Conservation (phyloP, 2,888 invertebrate species). For the Epicampocera succincta region DNA sequence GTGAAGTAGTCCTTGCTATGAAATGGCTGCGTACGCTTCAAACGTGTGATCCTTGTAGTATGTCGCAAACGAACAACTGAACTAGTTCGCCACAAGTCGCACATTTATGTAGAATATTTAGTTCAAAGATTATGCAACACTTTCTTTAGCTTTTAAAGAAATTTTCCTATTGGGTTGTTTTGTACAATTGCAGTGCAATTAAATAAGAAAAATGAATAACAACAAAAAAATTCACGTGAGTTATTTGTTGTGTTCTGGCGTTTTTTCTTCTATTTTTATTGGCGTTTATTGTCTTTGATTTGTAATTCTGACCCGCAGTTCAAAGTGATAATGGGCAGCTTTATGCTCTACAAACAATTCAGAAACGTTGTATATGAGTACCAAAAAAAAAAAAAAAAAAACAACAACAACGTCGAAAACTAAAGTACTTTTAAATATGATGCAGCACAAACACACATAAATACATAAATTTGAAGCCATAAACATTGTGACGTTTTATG, state of each 20-base stretch:
- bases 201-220: not conserved
- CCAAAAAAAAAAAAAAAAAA: too few relatives aligned
- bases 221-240: constrained; percentile 17
- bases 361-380: not conserved
- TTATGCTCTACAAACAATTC: constrained; percentile 25
- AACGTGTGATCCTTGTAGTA: too few relatives aligned
- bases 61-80: too few relatives aligned
- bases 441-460: not conserved
- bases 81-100: too few relatives aligned
- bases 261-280: not conserved
- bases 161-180: not conserved
- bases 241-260: not conserved
- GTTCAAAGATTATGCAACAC: too few relatives aligned
- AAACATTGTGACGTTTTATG: constrained; percentile 52
- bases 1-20: too few relatives aligned
- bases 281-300: constrained; percentile 13
- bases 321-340: constrained; percentile 58
- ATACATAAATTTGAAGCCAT: constrained; percentile 33
- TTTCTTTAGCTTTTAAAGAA: not conserved
- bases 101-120: too few relatives aligned
- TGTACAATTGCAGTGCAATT: not conserved
- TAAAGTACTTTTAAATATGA: not conserved
- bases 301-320: constrained; percentile 47
- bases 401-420: too few relatives aligned
- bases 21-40: too few relatives aligned